Evolutionary conservation across 2,888 invertebrate species (phyloP).

Genomic region (Sesamia inferens): DNA sequence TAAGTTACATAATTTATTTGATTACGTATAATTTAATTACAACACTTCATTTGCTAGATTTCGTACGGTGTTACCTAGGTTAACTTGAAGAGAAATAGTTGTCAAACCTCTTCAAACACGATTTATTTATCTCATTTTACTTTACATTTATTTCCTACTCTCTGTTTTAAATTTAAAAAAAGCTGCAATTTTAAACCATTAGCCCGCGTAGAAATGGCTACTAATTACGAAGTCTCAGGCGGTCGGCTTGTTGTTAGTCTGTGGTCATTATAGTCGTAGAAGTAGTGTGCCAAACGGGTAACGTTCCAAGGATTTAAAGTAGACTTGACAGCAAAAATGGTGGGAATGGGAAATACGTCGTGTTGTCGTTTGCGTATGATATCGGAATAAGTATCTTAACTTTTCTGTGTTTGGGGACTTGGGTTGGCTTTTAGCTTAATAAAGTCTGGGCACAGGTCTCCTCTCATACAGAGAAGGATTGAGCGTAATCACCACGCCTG

Average conservation of each 20-base stretch:
- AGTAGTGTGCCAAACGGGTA: slow-evolving; percentile 61
- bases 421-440: not conserved
- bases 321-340: slow-evolving; percentile 43
- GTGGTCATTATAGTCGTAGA: slow-evolving; percentile 55
- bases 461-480: too few species aligned
- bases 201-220: slow-evolving; percentile 63
- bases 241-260: slow-evolving; percentile 53
- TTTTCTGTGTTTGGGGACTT: slow-evolving; percentile 5
- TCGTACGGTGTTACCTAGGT: slow-evolving; percentile 22
- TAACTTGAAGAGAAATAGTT: slow-evolving; percentile 18
- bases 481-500: too few species aligned
- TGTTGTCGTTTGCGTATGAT: not conserved
- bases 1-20: slow-evolving; percentile 18
- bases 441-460: too few species aligned
- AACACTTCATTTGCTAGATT: slow-evolving; percentile 34
- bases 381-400: slow-evolving; percentile 13
- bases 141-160: slow-evolving; percentile 11
- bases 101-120: slow-evolving; percentile 22
- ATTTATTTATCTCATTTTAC: slow-evolving; percentile 16
- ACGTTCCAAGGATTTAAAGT: slow-evolving; percentile 70
- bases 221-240: slow-evolving; percentile 71
- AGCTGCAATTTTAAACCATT: slow-evolving; percentile 65
- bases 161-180: slow-evolving; percentile 44
- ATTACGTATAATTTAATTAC: slow-evolving; percentile 34
- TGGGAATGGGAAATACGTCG: slow-evolving; percentile 6